phyloP scores from a whole-genome alignment of 2,113 vertebrate species.

The Pristiophorus japonicus region DNA sequence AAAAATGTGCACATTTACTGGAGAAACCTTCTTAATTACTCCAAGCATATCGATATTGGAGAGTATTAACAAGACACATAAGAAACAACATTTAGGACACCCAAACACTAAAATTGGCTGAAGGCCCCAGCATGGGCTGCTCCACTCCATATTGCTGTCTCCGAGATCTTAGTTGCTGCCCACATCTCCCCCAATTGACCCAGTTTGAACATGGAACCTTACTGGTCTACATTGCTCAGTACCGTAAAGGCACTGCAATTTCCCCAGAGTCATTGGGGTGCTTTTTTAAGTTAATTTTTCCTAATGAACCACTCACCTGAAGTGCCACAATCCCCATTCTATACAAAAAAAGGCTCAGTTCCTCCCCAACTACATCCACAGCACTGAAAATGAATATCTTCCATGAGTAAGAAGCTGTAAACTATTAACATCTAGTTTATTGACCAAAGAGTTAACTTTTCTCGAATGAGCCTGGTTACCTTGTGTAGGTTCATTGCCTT shows the following conservation, averaged over 20 bases:
- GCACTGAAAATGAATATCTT: not conserved
- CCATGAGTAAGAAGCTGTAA: not conserved
- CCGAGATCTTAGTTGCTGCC: not conserved
- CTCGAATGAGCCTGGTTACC: constrained; percentile 12
- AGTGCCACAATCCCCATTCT: not conserved
- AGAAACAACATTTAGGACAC: too few relatives aligned
- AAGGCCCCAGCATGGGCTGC: too few relatives aligned
- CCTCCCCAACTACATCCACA: not conserved
- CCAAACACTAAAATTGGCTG: too few relatives aligned
- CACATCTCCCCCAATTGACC: not conserved
- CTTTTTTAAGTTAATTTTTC: not conserved
- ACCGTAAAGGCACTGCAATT: not conserved
- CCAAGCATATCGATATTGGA: too few relatives aligned
- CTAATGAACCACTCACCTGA: not conserved
- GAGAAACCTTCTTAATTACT: too few relatives aligned
- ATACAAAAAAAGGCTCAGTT: not conserved
- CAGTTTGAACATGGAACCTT: not conserved
- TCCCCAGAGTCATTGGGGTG: not conserved
- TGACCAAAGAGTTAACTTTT: not conserved
- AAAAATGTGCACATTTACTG: too few relatives aligned
- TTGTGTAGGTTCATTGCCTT: not conserved
- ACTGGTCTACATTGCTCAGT: not conserved
- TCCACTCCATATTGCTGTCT: not conserved
- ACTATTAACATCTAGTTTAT: not conserved
- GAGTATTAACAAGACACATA: too few relatives aligned